Base-by-base conservation (phyloP, 1,140 invertebrate species). In the Phymastichus coffea region DNA sequence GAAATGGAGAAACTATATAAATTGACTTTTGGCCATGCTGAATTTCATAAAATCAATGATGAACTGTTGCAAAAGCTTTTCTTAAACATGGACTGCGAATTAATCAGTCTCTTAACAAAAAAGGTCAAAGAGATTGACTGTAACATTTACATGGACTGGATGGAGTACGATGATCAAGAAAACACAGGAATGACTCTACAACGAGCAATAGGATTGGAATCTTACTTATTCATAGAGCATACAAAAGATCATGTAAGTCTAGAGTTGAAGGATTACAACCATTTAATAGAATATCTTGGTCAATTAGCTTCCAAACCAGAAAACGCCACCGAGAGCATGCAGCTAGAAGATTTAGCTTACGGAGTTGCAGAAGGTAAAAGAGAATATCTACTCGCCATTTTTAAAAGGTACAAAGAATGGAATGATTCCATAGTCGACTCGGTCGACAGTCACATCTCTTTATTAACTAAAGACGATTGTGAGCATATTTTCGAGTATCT, bases 61-160 rank as follows among this genome's bases (percentile, higher is more conserved):
- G 19, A 35, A 3, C 1, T 38, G 6, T 6, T 69, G 1, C 17
- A 63, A 12, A 15, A 40, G 6, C 41, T 61, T 8, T 14, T 78
- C 14, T 10, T 30, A 0, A 52, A 40, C 4, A 12, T 79, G n/a
- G 54, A 63, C 12, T 57, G 68, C 14, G 59, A 71, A 37, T 51
- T 78, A 9, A 49, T 70, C 7, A 44, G 44, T 25, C 4, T 73
- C n/a, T 57, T 78, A 8, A 22, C 72, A 14, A 70, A 51, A 8
- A 71, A 70, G 44, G 26, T 78, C 0, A 72, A 76, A 33, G 65
- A 73, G 30, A 44, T 80, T 10, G 65, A 73, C 43, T 71, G 69
- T 17, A 61, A 69, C 10, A 70, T 66, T 52, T 79, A 75, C 12
- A 20, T 80, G 0, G 60, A 48, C 4, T 80, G 78, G 78, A 67